Evolutionary conservation across 1,140 invertebrate genomes (phyloP), one percentile per base, ranked within the genome.

Genomic region (Callitettix versicolor): DNA sequence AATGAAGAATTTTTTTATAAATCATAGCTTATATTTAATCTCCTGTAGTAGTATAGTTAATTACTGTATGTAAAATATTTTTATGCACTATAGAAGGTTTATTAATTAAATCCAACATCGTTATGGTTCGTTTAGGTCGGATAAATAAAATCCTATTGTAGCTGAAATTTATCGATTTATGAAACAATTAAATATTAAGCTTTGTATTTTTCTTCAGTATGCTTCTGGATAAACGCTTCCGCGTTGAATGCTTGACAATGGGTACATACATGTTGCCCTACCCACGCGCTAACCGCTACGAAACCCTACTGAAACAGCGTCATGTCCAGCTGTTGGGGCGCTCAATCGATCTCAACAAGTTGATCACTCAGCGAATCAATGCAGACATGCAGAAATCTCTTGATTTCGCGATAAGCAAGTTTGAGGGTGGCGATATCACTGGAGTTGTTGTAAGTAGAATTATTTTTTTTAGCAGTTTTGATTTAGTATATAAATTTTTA

Each of bases 341-440:
- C 22, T 96, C 92, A 20, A 95, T 99, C 60, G 95, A 99, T 75
- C 73, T 99, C 30, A 98, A 98, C 68, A 89, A 94, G 65, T 72
- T 99, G 34, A 92, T 99, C 49, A 91, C 91, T 0, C 96, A 99
- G 68, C 77, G 96, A 61, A 90, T 99, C 48, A 98, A 98, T 72
- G 87, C 88, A 0, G 88, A 94, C 56, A 87, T 98, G 81, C 90
- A 95, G 65, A 94, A 95, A 66, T 93, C 92, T 24, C 73, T 99
- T 15, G 94, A 98, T 71, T 78, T 94, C 38, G 95, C 95, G 0
- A 94, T 99, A 59, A 89, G 86, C 54, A 90, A 94, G 68, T 99
- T 99, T 74, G 95, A 98, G 74, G 88, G 85, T 24, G 91, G 91
- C 4, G 94, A 98, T 68, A 88, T 99, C n/a, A 97, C 95, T 6